phyloP scores from a whole-genome alignment of 1,140 invertebrate genomes.

The Bombus confusus region DNA sequence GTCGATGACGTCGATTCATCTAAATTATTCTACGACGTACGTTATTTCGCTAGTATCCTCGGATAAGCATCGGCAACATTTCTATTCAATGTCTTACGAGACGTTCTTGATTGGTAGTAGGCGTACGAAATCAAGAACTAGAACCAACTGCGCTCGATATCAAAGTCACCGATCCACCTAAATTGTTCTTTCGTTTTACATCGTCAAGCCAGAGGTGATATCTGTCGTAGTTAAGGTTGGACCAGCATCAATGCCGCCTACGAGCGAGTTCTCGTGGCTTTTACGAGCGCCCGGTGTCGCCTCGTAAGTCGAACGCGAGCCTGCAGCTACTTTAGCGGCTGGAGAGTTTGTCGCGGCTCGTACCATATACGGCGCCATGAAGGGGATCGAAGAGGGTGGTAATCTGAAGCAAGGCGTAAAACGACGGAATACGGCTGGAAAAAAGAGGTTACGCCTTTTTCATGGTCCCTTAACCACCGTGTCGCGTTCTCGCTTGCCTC shows the following conservation, averaged over 20 bases:
- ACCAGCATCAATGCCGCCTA: too few relatives aligned
- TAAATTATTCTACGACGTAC: too few relatives aligned
- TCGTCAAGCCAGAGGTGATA: not conserved
- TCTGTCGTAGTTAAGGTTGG: too few relatives aligned
- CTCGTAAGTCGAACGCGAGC: too few relatives aligned
- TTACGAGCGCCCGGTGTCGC: conserved; percentile 55
- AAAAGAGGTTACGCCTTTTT: conserved; percentile 50
- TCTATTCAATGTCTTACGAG: too few relatives aligned
- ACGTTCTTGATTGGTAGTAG: too few relatives aligned
- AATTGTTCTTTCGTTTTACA: not conserved
- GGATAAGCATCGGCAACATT: too few relatives aligned
- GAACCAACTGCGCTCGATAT: too few relatives aligned
- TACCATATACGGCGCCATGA: not conserved
- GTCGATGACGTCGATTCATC: too few relatives aligned
- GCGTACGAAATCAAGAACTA: too few relatives aligned
- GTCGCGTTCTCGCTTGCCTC: not conserved
- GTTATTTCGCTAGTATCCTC: too few relatives aligned
- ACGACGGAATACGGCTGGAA: conserved; percentile 14
- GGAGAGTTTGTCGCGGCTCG: conserved; percentile 39
- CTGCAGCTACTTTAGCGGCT: conserved; percentile 50
- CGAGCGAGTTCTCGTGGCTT: conserved; percentile 23
- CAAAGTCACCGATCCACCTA: too few relatives aligned
- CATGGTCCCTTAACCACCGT: conserved; percentile 46
- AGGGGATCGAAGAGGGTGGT: conserved; percentile 21
- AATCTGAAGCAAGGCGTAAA: conserved; percentile 32